Percentiles rank a stretch among this genome's conserved stretches.
phyloP scores from a whole-genome alignment of 2,113 vertebrate species.

The Butastur rufipennis region DNA sequence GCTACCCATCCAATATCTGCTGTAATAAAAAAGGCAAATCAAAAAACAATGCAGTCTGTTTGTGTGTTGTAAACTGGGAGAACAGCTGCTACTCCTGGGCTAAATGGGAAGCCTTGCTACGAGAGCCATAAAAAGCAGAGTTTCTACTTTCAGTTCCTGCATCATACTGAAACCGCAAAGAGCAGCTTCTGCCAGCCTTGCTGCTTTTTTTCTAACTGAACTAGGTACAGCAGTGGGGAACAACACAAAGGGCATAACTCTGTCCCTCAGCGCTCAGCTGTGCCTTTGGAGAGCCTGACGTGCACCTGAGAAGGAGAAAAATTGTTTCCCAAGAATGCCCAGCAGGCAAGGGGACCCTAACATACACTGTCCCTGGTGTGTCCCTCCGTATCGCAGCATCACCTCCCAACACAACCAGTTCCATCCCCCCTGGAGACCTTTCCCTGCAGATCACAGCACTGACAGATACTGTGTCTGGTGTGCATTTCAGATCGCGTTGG shows the following conservation, averaged over 20 bases:
- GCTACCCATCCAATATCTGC: not conserved
- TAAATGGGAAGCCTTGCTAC: not conserved
- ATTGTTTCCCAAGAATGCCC: not conserved
- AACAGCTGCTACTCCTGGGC: slow-evolving; percentile 10
- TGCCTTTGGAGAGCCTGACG: not conserved
- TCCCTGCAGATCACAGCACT: not conserved
- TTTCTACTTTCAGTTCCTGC: not conserved
- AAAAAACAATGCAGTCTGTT: slow-evolving; percentile 9
- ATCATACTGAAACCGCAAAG: not conserved
- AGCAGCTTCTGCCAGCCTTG: not conserved
- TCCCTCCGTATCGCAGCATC: not conserved
- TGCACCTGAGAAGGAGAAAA: not conserved
- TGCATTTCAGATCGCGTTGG: not conserved
- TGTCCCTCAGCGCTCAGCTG: not conserved
- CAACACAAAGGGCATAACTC: not conserved
- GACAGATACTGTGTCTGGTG: not conserved
- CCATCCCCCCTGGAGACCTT: not conserved
- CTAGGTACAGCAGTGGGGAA: not conserved
- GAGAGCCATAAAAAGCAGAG: not conserved
- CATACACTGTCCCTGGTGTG: fast-evolving
- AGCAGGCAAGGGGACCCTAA: not conserved
- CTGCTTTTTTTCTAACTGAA: not conserved
- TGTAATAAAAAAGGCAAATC: slow-evolving; percentile 33
- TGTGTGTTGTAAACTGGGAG: slow-evolving; percentile 12
- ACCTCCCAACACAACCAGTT: not conserved